These are phyloP conservation scores for Meloidogyne floridensis DNA, from an alignment of 1,140 invertebrate species.

Conservation along the genomic window DNA sequence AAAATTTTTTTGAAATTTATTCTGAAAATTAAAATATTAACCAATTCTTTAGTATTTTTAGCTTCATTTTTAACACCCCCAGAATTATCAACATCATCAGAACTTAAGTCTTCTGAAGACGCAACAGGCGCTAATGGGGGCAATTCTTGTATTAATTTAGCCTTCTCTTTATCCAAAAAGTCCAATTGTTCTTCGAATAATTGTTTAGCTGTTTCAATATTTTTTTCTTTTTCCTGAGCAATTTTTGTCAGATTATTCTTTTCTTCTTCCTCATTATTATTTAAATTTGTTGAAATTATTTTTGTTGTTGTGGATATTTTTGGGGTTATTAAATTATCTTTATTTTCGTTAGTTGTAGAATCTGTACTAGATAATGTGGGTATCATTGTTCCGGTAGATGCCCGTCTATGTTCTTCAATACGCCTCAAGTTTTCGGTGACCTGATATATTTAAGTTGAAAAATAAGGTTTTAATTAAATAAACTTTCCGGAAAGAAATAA, in stretches of 20 bases:
- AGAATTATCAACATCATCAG: conserved; percentile 48
- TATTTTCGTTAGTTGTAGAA: neutral
- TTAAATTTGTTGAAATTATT: neutral
- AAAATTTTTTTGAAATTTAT: neutral
- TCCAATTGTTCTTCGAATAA: conserved; percentile 64
- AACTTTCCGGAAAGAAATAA: neutral
- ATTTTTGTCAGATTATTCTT: neutral
- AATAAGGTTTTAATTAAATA: neutral
- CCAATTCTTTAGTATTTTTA: neutral
- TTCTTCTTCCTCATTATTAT: conserved; percentile 15
- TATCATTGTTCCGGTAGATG: conserved; percentile 24
- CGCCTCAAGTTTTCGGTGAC: conserved; percentile 49
- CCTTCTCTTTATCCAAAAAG: conserved; percentile 64
- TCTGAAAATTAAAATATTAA: neutral
- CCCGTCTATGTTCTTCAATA: conserved; percentile 52
- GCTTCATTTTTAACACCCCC: conserved; percentile 1
- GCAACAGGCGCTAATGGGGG: conserved; percentile 64
- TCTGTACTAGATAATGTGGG: neutral
- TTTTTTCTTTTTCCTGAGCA: neutral
- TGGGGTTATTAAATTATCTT: neutral
- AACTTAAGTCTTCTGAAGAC: conserved; percentile 61
- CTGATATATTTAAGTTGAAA: conserved; percentile 15
- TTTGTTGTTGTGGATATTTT: neutral
- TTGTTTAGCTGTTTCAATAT: conserved; percentile 57
- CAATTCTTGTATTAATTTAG: conserved; percentile 63